These are phyloP conservation scores for Micoletzkya japonica DNA, from an alignment of 2,888 invertebrate species.

Conservation along the genomic window DNA sequence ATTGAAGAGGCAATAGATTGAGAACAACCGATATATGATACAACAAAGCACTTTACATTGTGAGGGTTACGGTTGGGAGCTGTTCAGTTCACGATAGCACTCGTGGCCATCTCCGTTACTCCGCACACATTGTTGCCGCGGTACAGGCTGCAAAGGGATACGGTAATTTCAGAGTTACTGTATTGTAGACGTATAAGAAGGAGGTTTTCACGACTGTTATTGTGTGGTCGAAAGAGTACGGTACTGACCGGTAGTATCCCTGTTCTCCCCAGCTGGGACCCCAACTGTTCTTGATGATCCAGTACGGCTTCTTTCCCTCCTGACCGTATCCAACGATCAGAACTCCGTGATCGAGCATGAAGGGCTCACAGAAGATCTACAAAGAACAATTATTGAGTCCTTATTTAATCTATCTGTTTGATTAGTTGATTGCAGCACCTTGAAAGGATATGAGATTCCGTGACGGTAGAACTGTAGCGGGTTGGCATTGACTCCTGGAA, in stretches of 20 bases:
- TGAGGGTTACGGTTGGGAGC: no score
- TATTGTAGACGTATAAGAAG: no score
- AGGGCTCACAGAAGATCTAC: conserved; percentile 46
- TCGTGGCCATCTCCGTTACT: conserved; percentile 83
- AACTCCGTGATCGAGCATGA: conserved; percentile 61
- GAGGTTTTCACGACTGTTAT: background rate
- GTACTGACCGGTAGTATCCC: conserved; percentile 57
- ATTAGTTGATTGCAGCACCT: conserved; percentile 18
- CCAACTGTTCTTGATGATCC: conserved; percentile 63
- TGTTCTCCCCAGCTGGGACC: conserved; percentile 59
- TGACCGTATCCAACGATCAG: conserved; percentile 62
- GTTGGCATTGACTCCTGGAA: conserved; percentile 62
- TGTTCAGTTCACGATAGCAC: conserved; percentile 44
- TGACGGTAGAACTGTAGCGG: conserved; percentile 64
- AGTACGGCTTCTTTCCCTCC: conserved; percentile 52
- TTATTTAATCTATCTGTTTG: background rate
- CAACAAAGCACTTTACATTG: no score
- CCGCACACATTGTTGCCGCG: conserved; percentile 94
- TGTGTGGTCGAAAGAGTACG: background rate
- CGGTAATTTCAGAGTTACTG: no score
- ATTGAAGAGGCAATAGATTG: no score
- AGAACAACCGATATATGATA: no score
- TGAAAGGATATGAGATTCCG: conserved; percentile 63
- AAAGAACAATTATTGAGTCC: no score
- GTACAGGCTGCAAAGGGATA: conserved; percentile 72